These are phyloP conservation scores for Diabrotica virgifera DNA, from an alignment of 1,140 invertebrate species.

Conservation along the genomic window DNA sequence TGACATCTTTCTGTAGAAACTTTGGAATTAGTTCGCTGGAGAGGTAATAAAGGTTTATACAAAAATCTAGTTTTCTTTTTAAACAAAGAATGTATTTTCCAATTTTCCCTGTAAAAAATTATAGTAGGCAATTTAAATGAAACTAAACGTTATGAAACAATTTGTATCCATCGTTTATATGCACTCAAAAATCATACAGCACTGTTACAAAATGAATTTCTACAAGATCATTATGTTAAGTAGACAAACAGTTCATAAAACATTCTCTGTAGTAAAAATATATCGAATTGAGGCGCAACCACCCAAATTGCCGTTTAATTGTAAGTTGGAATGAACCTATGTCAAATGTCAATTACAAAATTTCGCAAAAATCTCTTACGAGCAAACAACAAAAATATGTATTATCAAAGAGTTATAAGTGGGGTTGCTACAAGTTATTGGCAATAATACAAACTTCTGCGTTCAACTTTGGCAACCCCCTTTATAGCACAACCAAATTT, in stretches of 20 bases:
- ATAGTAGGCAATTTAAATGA: slow-evolving; percentile 28
- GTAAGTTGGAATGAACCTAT: slow-evolving; percentile 36
- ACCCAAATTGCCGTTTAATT: slow-evolving; percentile 23
- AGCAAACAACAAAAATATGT: background rate
- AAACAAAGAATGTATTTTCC: too few species aligned
- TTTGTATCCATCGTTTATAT: slow-evolving; percentile 47
- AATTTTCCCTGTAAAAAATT: too few species aligned
- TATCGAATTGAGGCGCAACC: slow-evolving; percentile 28
- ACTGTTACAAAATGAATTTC: slow-evolving; percentile 44
- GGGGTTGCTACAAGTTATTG: too few species aligned
- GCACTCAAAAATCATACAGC: slow-evolving; percentile 47
- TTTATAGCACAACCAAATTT: too few species aligned
- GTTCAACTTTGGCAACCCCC: too few species aligned
- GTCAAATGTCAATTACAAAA: slow-evolving; percentile 33
- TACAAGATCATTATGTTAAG: slow-evolving; percentile 36
- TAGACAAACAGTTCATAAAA: slow-evolving; percentile 35
- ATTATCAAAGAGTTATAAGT: too few species aligned
- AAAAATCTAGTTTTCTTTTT: too few species aligned
- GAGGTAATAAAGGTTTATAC: too few species aligned
- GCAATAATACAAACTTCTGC: too few species aligned
- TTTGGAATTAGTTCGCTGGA: too few species aligned
- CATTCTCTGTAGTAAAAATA: slow-evolving; percentile 32
- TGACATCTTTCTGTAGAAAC: too few species aligned
- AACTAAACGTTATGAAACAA: slow-evolving; percentile 43
- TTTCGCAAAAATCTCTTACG: slow-evolving; percentile 30